A percentile compares a stretch with the other conserved stretches of the same genome.
phyloP scores from a whole-genome alignment of 2,797 vertebrate genomes.

The Sphenodon punctatus region DNA sequence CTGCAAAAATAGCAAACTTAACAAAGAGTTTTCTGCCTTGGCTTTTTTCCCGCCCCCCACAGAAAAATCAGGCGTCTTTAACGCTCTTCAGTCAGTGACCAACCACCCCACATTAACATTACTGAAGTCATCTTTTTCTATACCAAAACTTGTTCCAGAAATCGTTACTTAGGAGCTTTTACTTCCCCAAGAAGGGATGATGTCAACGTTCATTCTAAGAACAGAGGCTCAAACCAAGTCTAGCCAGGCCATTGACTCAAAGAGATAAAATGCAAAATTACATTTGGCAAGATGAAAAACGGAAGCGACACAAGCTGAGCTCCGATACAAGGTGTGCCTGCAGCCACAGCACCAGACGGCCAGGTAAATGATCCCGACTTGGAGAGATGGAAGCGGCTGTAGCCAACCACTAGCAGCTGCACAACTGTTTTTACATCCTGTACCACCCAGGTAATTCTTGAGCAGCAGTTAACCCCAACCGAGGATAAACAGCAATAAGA shows the following conservation, averaged over 20 bases:
- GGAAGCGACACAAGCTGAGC: background rate
- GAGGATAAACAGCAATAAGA: background rate
- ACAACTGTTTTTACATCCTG: background rate
- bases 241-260: background rate
- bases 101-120: rapidly evolving
- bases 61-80: background rate
- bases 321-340: background rate
- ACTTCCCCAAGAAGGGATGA: background rate
- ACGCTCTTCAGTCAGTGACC: background rate
- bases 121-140: background rate
- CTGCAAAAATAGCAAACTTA: no score
- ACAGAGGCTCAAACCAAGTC: background rate
- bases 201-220: background rate
- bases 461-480: background rate
- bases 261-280: background rate
- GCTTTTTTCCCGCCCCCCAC: no score
- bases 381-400: no score
- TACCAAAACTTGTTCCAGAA: background rate
- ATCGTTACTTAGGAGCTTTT: background rate
- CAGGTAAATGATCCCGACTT: background rate
- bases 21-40: no score
- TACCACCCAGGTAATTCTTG: background rate
- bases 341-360: background rate
- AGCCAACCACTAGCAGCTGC: background rate
- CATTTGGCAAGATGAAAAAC: no score